Base-by-base conservation (phyloP, 2,797 vertebrate species). In the Philypnodon macrostomus region DNA sequence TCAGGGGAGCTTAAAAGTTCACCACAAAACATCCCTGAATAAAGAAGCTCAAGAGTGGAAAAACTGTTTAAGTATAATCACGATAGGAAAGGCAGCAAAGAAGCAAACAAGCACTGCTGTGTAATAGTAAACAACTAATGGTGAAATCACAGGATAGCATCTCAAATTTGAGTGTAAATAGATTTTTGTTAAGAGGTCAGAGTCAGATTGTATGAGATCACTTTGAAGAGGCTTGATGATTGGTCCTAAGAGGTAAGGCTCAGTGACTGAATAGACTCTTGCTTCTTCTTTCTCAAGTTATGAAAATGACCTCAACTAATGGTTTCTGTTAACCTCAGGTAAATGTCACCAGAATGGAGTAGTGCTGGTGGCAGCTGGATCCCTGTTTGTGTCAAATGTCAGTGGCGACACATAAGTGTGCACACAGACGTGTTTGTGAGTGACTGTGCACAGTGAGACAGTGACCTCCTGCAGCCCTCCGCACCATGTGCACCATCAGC, bases 401-500 rank as follows among this genome's bases (percentile, higher is more conserved):
- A 82, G 46, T 24, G 39, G 63, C 58, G 27, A 36, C 63, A 64
- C 52, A 67, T 26, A n/a, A 11, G 4, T 33, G 49, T 24, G 44
- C 46, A 63, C 2, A 26, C 45, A 37, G 26, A 30, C 44, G 38
- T 23, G 9, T 44, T 17, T 31, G 11, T 36, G 39, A 33, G 19
- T 19, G 14, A 14, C 50, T 19, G 17, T 19, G 14, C 45, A 33
- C n/a, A 7, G 70, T 69, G 63, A 79, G 73, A 72, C 65, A 36
- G 55, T 84, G 84, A 87, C 85, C 85, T 87, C 75, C 61, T 67
- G 70, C 55, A 84, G 65, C 79, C 75, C 70, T 64, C 32, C 70
- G 83, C 79, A 62, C 61, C 68, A 41, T 87, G 81, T 86, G 85
- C 85, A 84, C 45, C n/a, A n/a, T n/a, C n/a, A 84, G 78, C 55